Evolutionary conservation across 2,888 invertebrate genomes (phyloP).

Genomic region (Adelognathus sp.): DNA sequence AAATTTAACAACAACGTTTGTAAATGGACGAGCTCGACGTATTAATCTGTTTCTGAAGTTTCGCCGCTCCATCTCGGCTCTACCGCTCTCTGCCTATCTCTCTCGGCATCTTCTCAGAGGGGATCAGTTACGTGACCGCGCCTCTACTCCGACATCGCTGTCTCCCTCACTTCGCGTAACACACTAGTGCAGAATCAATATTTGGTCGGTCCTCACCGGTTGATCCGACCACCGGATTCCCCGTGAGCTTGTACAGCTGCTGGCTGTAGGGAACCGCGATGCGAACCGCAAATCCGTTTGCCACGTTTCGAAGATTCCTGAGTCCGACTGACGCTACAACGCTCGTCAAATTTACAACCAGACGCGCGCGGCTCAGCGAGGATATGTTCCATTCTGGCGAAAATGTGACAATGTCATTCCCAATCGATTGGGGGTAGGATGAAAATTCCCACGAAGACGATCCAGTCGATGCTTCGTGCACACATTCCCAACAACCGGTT

Average conservation of each 20-base stretch:
- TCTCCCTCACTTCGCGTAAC: constrained; percentile 38
- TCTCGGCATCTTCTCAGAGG: constrained; percentile 28
- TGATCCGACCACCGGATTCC: constrained; percentile 52
- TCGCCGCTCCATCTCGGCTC: constrained; percentile 24
- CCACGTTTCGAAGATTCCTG: constrained; percentile 41
- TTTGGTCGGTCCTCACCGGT: constrained; percentile 53
- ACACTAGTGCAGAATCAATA: constrained; percentile 51
- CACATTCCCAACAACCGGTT: no score
- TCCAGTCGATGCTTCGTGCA: no score
- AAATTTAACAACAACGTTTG: neutral
- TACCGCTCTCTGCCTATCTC: no score
- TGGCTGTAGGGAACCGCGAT: constrained; percentile 42
- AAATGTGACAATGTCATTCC: no score
- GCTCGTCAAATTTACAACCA: constrained; percentile 12
- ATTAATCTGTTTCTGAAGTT: constrained; percentile 29
- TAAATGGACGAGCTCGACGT: neutral
- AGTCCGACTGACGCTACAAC: constrained; percentile 12
- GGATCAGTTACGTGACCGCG: constrained; percentile 55
- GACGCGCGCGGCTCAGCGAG: neutral
- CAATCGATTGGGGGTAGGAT: no score
- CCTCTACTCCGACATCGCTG: constrained; percentile 24
- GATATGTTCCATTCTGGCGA: neutral
- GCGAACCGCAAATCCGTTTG: constrained; percentile 50
- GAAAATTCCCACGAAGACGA: no score
- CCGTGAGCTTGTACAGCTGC: constrained; percentile 26